Evolutionary conservation across 1,140 invertebrate species (phyloP), one percentile per base, ranked within the genome.

Genomic region (Drosophila novamexicana): DNA sequence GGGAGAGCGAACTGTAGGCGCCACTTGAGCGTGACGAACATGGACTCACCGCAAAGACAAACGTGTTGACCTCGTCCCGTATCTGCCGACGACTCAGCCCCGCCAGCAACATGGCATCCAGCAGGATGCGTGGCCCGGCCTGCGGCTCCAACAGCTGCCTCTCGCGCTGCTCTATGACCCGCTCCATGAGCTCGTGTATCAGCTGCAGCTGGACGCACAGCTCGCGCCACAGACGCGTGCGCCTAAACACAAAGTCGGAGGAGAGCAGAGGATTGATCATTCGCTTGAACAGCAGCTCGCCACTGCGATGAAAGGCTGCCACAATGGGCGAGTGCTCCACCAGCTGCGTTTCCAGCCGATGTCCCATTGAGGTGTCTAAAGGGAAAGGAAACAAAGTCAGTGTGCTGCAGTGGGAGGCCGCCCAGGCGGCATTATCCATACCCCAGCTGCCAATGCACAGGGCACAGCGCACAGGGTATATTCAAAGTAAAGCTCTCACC

Each of bases 291-390:
- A 92, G 62, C 1, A 92, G 39, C 49, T 75, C 56, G 7, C 78
- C 75, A 52, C 77, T 77, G 8, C 77, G 75, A 53, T 88, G 71
- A 40, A 91, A 91, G 0, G 91, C 91, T 6, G 32, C 29, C 6
- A 82, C 58, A 45, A 90, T 77, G 7, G 59, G 50, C 0, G 80
- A 79, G 40, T 86, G 56, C 9, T 53, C 57, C 34, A 7, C 39
- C 1, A 50, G 36, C 54, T 91, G 91, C 5, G 79, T 75, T 0
- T 85, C 37, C 62, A 92, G 29, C 14, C 88, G 70, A 16, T 61
- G 65, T 12, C 91, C 91, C 91, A 92, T 92, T 1, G 91, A 91
- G 18, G 88, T 92, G 9, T 91, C 91, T 91, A 29, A 6, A 45
- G 2, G 2, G 2, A 22, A 22, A 3, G 22, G 22, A 10, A 3